Base-by-base conservation (phyloP, 2,888 invertebrate species). In the Standfussiana lucernea region DNA sequence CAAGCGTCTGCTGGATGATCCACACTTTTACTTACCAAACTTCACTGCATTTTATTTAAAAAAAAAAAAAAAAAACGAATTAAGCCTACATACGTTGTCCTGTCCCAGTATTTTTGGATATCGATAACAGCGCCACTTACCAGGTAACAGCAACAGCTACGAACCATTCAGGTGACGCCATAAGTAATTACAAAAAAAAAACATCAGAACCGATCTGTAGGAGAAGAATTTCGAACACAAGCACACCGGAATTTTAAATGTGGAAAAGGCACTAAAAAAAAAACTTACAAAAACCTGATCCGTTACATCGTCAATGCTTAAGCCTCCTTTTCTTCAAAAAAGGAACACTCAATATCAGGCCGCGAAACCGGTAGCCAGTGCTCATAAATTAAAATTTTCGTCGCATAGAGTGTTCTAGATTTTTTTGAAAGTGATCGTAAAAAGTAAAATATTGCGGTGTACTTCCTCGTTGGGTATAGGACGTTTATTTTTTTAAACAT, bases 341-440 rank as follows among this genome's bases (percentile, higher is more conserved):
- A 75, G 37, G 61, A 64, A 75, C 32, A 76, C 53, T 59, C 40
- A 68, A 72, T 82, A 75, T 70, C 79, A 50, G n/a, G 10, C 37
- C 35, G 35, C 73, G 68, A 69, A 80, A 69, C 75, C 76, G 67
- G 76, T 72, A 78, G 50, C 61, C 79, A 64, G 56, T 75, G 72
- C 50, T 78, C 74, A 78, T 87, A 79, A 71, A 79, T 86, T 82
- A 79, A 72, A 82, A 80, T 64, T 77, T 32, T 82, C 70, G 62
- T 70, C 75, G 67, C 68, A 59, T 37, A 77, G 47, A 83, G 79
- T 79, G 79, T 74, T 68, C 77, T 75, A 77, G 75, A 47, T 74
- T 83, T 85, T 61, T 86, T 85, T 78, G 35, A 77, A 83, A 73
- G 77, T 47, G 83, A 80, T 80, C 88, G 67, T 86, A 75, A 83